These are phyloP conservation scores for Zaprionus lineosus DNA, from an alignment of 2,888 invertebrate genomes.

Conservation along the genomic window DNA sequence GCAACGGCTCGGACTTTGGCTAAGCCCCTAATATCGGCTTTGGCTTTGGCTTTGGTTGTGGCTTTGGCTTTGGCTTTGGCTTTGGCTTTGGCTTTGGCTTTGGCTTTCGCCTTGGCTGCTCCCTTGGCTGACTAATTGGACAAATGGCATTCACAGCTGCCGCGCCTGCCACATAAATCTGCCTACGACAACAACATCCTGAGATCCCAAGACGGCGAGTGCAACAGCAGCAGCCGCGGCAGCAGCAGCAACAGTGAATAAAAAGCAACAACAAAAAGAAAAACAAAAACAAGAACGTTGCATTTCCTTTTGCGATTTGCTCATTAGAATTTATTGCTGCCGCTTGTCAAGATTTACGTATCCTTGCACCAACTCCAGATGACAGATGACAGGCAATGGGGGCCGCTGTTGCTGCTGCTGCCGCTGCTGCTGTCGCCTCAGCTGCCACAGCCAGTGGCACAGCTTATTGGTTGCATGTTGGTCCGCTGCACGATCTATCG, in stretches of 20 bases:
- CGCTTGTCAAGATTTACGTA: slow-evolving; percentile 80
- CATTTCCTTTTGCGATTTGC: slow-evolving; percentile 74
- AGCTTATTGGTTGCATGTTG: slow-evolving; percentile 21
- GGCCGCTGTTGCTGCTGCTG: slow-evolving; percentile 22
- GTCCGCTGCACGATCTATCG: slow-evolving; percentile 21
- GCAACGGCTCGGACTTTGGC: no score
- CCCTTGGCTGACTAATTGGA: slow-evolving; percentile 67
- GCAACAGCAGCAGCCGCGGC: background rate
- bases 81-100: no score
- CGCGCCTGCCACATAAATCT: slow-evolving; percentile 61
- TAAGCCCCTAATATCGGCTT: no score
- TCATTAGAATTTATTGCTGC: slow-evolving; percentile 79
- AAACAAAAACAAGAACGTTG: slow-evolving; percentile 46
- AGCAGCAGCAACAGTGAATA: background rate
- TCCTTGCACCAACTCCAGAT: slow-evolving; percentile 70
- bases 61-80: no score
- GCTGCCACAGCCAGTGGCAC: no score
- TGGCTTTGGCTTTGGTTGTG: no score
- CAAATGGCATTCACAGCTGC: slow-evolving; percentile 76
- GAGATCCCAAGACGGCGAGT: slow-evolving; percentile 25
- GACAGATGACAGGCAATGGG: slow-evolving; percentile 70
- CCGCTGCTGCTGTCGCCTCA: background rate
- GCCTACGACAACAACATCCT: slow-evolving; percentile 69
- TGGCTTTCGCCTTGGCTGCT: background rate
- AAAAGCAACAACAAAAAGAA: slow-evolving; percentile 1